Evolutionary conservation across 2,113 vertebrate species (phyloP).

Genomic region (Limnothrissa miodon): DNA sequence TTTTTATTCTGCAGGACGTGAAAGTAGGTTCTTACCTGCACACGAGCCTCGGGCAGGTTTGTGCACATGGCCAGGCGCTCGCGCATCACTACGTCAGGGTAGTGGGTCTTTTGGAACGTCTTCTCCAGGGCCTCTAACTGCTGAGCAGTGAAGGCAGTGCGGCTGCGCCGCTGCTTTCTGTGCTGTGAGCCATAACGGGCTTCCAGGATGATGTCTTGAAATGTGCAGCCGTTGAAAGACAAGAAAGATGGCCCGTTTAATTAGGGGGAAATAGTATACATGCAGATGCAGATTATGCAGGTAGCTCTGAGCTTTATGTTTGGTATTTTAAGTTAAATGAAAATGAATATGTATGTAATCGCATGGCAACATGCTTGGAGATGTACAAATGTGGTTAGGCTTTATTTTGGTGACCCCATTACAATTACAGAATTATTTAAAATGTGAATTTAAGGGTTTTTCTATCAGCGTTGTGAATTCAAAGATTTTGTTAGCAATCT

Average conservation of each 20-base stretch:
- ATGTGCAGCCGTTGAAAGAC: conserved; percentile 95
- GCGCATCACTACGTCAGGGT: conserved; percentile 98
- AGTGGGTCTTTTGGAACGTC: conserved; percentile 99
- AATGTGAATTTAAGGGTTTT: not conserved
- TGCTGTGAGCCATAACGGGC: conserved; percentile 99
- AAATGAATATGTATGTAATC: not conserved
- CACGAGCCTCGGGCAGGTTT: conserved; percentile 95
- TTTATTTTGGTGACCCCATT: not conserved
- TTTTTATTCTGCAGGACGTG: not conserved
- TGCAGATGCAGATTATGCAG: not conserved
- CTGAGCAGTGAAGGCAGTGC: conserved; percentile 95
- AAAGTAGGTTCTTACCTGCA: conserved; percentile 83
- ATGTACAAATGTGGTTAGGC: not conserved
- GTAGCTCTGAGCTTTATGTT: not conserved
- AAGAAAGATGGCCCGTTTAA: conserved; percentile 87
- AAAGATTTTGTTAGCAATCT: not conserved
- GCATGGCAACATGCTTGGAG: not conserved
- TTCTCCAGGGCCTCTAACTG: conserved; percentile 98
- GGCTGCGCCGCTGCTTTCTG: conserved; percentile 94
- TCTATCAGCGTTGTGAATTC: not conserved
- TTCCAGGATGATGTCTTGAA: conserved; percentile 99
- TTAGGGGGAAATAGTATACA: conserved; percentile 65
- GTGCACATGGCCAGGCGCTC: conserved; percentile 98
- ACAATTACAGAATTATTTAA: not conserved
- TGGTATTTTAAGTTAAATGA: not conserved